Evolutionary conservation across 2,888 invertebrate species (phyloP), one percentile per base, ranked within the genome.

Genomic region (Drosophila sordidapex): DNA sequence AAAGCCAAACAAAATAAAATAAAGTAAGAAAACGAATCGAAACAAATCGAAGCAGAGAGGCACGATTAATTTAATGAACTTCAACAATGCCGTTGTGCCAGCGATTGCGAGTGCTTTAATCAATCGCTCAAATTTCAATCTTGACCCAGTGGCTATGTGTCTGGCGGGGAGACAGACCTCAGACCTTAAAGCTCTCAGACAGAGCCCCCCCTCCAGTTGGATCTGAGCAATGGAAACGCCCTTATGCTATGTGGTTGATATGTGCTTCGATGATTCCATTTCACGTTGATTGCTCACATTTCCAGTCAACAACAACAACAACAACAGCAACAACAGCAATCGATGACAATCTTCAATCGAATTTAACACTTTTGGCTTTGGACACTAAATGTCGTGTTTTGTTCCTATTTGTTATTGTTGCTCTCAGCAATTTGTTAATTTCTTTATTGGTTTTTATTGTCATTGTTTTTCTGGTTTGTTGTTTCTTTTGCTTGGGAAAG

Each of bases 361-460:
- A 88, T 86, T 90, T 74, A 90, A 86, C 86, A 86, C 90, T 83
- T 71, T 83, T 70, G 57, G 33, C 53, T 70, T 48, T 65, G 27
- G 15, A 25, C 46, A 46, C 25, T 15, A 25, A 56, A 60, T 57
- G 29, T 65, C 49, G 64, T 70, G 58, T 61, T 64, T 73, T 70
- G 49, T 60, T 72, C 38, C 53, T 61, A 64, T 67, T 79, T 81
- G 68, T 69, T 65, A 51, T 61, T 71, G 63, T 71, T 75, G 60
- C 61, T 59, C 43, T 57, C 65, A 68, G 75, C 69, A 88, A 82
- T 90, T 87, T 90, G 88, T 90, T 87, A 90, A 89, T 90, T 90
- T 87, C 89, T 87, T 89, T 90, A 87, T 90, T 87, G 90, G 59
- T 76, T 87, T 89, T 85, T 86, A 85, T 87, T 84, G 85, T 90